A percentile compares a stretch with the other conserved stretches of the same genome.
Evolutionary conservation across 1,140 invertebrate species (phyloP).

Genomic region (Cryptotermes secundus): DNA sequence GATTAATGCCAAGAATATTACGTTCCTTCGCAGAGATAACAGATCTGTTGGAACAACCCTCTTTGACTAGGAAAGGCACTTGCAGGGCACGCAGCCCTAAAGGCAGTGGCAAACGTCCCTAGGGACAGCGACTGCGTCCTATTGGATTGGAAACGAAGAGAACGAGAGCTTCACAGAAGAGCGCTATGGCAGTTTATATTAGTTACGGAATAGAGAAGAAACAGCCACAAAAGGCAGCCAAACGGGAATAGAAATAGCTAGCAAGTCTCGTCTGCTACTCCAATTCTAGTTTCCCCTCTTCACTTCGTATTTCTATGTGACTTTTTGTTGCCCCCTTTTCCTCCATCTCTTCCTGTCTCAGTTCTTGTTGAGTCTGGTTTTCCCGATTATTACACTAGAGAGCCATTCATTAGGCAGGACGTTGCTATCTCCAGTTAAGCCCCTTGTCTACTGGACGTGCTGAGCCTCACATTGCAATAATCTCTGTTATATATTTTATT

Average conservation of each 20-base stretch:
- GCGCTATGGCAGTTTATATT: background rate
- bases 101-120: background rate
- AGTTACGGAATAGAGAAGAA: conserved; percentile 9
- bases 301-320: background rate
- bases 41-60: background rate
- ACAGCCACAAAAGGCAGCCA: background rate
- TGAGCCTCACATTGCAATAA: background rate
- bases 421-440: background rate
- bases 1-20: background rate
- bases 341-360: background rate
- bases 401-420: background rate
- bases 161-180: background rate
- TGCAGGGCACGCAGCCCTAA: no score
- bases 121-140: background rate
- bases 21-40: background rate
- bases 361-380: background rate
- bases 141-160: background rate
- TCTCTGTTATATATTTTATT: background rate
- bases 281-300: background rate
- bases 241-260: no score
- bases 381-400: background rate
- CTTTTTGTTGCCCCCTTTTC: background rate
- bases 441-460: background rate
- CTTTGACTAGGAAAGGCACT: no score
- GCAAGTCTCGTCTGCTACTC: background rate